Base-by-base conservation (phyloP, 2,888 invertebrate genomes). In the Cosmorhoe ocellata region DNA sequence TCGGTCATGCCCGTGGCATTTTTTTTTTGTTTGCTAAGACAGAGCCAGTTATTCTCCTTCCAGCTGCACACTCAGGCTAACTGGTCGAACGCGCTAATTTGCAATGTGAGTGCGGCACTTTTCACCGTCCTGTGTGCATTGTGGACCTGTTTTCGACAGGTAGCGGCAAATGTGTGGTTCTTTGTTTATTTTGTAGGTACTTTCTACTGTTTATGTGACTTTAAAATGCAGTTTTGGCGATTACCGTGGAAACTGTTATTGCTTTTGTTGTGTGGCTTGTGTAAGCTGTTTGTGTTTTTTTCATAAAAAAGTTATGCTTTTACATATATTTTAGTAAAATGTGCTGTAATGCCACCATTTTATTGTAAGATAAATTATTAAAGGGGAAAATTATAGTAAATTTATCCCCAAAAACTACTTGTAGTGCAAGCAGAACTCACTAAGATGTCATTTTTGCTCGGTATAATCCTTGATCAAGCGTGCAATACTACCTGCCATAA, bases 61-160 rank as follows among this genome's bases (percentile, higher is more conserved):
- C 11, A 43, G 41, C 39, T 52, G 34, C 30, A 34, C 63, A 69
- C 78, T 74, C 69, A 62, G 69, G 75, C 65, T 71, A 74, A 73
- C 71, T 73, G 78, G 80, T 72, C 69, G 72, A 76, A 74, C 74
- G 80, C 81, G 71, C 80, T 84, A 79, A 84, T 81, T 80, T 79
- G 76, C 76, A 76, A 75, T 70, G 73, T 67, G 75, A 77, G 74
- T 74, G 75, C 71, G 71, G 69, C 68, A 77, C 76, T 80, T 80
- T 79, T 79, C 74, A 71, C 61, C 68, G 33, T 36, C 31, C 62
- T 59, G 65, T 63, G 40, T 63, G 62, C 67, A 68, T 67, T 70
- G 67, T 67, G 67, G 62, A 65, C 61, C 69, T 76, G 76, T 59
- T 74, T 74, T 76, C 70, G 75, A 76, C 73, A 75, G 69, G 67